Conservation (phyloP, 2,113 vertebrate species). For the Taurulus bubalis region DNA sequence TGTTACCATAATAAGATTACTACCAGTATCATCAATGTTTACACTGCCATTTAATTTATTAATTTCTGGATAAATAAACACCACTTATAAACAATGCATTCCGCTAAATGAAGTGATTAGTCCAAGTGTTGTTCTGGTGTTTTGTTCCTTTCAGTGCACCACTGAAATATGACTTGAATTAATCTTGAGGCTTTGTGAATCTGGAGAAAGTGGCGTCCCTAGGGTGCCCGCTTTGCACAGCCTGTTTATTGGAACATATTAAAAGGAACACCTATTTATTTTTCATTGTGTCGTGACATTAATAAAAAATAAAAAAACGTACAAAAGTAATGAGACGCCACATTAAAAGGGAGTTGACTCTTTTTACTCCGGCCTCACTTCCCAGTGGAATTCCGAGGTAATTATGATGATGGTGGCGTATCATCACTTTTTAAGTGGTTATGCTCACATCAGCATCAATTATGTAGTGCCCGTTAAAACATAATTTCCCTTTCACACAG, state of each 20-base stretch:
- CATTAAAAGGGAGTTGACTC: slow-evolving; percentile 29
- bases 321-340: background rate
- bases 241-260: slow-evolving; percentile 41
- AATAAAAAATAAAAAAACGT: slow-evolving; percentile 2
- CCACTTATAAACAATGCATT: slow-evolving; percentile 21
- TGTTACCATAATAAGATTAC: background rate
- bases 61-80: slow-evolving; percentile 22
- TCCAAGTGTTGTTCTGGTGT: slow-evolving; percentile 45
- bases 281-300: slow-evolving; percentile 32
- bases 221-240: slow-evolving; percentile 35
- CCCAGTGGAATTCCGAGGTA: slow-evolving; percentile 42
- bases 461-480: slow-evolving; percentile 14
- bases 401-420: slow-evolving; percentile 49
- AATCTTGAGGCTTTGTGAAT: slow-evolving; percentile 40
- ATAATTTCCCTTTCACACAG: slow-evolving; percentile 22
- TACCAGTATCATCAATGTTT: background rate
- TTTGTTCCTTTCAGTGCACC: slow-evolving; percentile 17
- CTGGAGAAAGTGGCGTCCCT: slow-evolving; percentile 44
- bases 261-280: slow-evolving; percentile 38
- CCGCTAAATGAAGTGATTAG: slow-evolving; percentile 37
- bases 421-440: slow-evolving; percentile 55
- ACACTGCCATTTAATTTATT: background rate
- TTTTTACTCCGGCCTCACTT: background rate
- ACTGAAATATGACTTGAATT: slow-evolving; percentile 56
- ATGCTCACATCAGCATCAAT: slow-evolving; percentile 39